Percentiles rank a stretch among this genome's conserved stretches.
phyloP scores from a whole-genome alignment of 2,888 invertebrate species.

The Dendrolimus pini region DNA sequence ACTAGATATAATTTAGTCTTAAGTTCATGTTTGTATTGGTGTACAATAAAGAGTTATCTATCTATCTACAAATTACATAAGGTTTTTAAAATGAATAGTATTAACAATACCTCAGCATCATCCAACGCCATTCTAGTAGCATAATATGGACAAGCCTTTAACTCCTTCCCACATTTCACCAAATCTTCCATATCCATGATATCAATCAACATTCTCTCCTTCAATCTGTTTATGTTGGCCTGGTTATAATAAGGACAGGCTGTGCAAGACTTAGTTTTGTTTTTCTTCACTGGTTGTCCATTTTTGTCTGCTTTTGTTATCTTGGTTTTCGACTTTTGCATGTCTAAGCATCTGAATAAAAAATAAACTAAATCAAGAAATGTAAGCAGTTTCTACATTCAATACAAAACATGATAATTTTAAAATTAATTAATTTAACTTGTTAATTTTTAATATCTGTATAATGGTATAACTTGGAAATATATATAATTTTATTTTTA shows the following conservation, averaged over 20 bases:
- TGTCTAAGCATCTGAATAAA: constrained; percentile 81
- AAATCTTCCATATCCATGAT: constrained; percentile 94
- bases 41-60: no score
- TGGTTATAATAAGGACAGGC: constrained; percentile 84
- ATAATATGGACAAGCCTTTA: constrained; percentile 96
- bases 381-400: not conserved
- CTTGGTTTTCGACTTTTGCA: constrained; percentile 82
- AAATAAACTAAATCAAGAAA: constrained; percentile 8
- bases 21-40: no score
- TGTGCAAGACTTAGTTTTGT: constrained; percentile 67
- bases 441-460: no score
- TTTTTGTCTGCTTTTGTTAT: constrained; percentile 73
- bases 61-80: no score
- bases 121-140: constrained; percentile 88
- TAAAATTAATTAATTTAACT: constrained; percentile 3
- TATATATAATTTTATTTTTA: not conserved
- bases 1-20: no score
- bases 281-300: constrained; percentile 80
- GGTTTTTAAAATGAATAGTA: no score
- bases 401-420: not conserved
- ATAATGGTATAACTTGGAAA: no score
- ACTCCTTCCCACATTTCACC: constrained; percentile 79
- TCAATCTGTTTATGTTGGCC: constrained; percentile 77
- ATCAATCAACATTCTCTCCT: constrained; percentile 80
- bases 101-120: constrained; percentile 81